Conservation (phyloP, 2,797 vertebrate genomes). For the Chloroceryle amazona region DNA sequence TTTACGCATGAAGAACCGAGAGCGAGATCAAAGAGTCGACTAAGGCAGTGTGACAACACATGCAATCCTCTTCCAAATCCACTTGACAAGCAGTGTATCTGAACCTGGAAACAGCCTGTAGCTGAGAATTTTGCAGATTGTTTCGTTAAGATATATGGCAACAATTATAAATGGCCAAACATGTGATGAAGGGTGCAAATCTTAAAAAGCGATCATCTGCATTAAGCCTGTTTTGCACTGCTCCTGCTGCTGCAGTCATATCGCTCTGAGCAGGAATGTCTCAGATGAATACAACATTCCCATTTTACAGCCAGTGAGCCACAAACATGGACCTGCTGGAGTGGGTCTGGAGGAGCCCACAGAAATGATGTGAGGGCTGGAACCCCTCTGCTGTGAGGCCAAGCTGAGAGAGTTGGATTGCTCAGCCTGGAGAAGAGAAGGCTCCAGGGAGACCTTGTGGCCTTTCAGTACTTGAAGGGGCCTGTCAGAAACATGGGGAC, state of each 20-base stretch:
- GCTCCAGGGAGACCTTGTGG: not conserved
- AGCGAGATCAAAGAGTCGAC: not conserved
- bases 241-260: not conserved
- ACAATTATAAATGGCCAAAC: slow-evolving; percentile 27
- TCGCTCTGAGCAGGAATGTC: not conserved
- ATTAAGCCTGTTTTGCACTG: slow-evolving; percentile 2
- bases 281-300: not conserved
- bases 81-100: not conserved
- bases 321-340: not conserved
- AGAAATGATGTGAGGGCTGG: not conserved
- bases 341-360: not conserved
- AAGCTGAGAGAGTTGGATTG: not conserved
- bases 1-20: not conserved
- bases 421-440: not conserved
- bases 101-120: not conserved
- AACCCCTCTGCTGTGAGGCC: not conserved
- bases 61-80: slow-evolving; percentile 12
- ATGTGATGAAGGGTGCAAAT: not conserved
- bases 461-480: not conserved
- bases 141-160: not conserved
- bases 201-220: not conserved
- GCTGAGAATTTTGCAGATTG: slow-evolving; percentile 6
- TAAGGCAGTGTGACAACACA: not conserved
- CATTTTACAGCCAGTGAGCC: not conserved
- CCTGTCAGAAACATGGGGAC: not conserved